Conservation (phyloP, 2,113 vertebrate species). For the Natator depressus region DNA sequence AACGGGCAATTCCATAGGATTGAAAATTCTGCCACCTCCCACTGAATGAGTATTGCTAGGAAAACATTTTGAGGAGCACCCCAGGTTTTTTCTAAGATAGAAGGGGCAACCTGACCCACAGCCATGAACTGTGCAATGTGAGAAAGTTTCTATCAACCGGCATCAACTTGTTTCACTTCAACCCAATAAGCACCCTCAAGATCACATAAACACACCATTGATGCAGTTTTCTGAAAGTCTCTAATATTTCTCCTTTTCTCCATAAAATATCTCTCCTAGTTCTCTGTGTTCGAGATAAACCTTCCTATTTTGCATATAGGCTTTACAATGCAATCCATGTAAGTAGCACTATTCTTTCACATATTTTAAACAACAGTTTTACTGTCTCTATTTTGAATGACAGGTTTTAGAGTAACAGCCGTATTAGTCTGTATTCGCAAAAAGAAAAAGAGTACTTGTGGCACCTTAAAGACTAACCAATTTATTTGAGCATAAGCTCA, state of each 20-base stretch:
- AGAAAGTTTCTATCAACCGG: neutral
- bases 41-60: neutral
- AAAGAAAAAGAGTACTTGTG: too few species aligned
- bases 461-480: too few species aligned
- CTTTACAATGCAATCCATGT: constrained; percentile 82
- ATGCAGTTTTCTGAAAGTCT: neutral
- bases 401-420: too few species aligned
- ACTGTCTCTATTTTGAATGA: neutral
- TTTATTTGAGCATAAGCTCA: too few species aligned
- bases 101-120: too few species aligned
- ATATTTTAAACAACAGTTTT: neutral
- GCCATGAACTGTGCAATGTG: neutral
- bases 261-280: constrained; percentile 68
- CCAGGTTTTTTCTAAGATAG: neutral
- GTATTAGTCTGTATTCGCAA: too few species aligned
- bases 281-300: constrained; percentile 81
- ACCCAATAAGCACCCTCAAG: neutral
- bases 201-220: neutral
- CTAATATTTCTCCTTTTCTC: constrained; percentile 10
- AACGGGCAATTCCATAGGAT: neutral
- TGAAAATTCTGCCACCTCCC: neutral
- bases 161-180: neutral
- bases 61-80: neutral
- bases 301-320: constrained; percentile 82
- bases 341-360: constrained; percentile 65